These are phyloP conservation scores for Hypomesus transpacificus DNA, from an alignment of 2,113 vertebrate species.

Conservation along the genomic window DNA sequence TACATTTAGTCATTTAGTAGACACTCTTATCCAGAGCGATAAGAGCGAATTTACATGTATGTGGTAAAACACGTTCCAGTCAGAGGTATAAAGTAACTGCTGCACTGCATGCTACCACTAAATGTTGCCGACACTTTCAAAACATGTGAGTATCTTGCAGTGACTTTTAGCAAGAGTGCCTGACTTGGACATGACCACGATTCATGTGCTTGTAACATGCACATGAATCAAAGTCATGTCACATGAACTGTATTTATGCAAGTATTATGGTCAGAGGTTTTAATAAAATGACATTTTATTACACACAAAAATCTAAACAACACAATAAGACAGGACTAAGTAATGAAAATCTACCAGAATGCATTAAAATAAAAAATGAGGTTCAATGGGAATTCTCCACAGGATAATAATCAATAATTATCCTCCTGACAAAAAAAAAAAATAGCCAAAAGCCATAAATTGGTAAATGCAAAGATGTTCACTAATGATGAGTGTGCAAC, in stretches of 20 bases:
- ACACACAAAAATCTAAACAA: constrained; percentile 33
- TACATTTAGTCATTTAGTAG: no score
- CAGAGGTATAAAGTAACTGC: background rate
- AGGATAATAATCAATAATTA: no score
- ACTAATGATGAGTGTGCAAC: no score
- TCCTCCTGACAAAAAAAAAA: no score
- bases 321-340: background rate
- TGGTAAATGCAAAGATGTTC: no score
- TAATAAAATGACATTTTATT: constrained; percentile 59
- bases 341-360: background rate
- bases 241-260: background rate
- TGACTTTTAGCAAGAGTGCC: background rate
- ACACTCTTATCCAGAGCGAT: no score
- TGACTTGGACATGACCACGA: background rate
- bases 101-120: constrained; percentile 20
- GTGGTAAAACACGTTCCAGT: background rate
- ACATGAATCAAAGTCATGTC: no score
- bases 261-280: background rate
- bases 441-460: no score
- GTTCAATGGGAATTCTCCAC: no score
- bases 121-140: constrained; percentile 4
- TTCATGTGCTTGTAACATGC: no score
- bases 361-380: background rate
- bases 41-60: background rate
- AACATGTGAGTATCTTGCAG: no score